phyloP scores from a whole-genome alignment of 2,888 invertebrate genomes.

The Vanessa cardui region DNA sequence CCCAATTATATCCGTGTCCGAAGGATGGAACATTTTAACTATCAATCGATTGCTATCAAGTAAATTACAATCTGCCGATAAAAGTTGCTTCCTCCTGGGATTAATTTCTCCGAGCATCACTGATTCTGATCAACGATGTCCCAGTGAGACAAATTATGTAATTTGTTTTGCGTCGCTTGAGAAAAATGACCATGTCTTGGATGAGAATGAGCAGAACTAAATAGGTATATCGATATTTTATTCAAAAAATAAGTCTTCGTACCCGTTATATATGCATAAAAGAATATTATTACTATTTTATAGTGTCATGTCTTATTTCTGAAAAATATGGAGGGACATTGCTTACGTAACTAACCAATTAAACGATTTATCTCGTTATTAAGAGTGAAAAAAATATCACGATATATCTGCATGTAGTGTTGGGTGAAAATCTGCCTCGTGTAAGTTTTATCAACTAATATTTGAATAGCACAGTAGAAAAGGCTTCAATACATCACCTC shows the following conservation, averaged over 20 bases:
- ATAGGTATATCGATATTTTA: constrained; percentile 1
- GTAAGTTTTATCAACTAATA: too few species aligned
- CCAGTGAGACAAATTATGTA: constrained; percentile 68
- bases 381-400: too few species aligned
- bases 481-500: too few species aligned
- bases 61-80: constrained; percentile 35
- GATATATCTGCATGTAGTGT: too few species aligned
- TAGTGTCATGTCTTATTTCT: too few species aligned
- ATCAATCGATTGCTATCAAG: constrained; percentile 23
- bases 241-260: constrained; percentile 1
- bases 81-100: constrained; percentile 37
- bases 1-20: neutral
- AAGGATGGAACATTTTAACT: constrained; percentile 20
- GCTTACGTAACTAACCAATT: too few species aligned
- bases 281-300: too few species aligned
- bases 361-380: too few species aligned
- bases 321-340: too few species aligned
- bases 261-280: neutral
- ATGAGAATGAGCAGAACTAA: constrained; percentile 25
- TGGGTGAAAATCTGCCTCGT: too few species aligned
- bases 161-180: constrained; percentile 62
- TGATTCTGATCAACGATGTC: constrained; percentile 59
- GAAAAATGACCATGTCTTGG: constrained; percentile 57
- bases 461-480: too few species aligned
- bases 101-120: constrained; percentile 43